Evolutionary conservation across 1,140 invertebrate genomes (phyloP).

Genomic region (Camponotus floridanus): DNA sequence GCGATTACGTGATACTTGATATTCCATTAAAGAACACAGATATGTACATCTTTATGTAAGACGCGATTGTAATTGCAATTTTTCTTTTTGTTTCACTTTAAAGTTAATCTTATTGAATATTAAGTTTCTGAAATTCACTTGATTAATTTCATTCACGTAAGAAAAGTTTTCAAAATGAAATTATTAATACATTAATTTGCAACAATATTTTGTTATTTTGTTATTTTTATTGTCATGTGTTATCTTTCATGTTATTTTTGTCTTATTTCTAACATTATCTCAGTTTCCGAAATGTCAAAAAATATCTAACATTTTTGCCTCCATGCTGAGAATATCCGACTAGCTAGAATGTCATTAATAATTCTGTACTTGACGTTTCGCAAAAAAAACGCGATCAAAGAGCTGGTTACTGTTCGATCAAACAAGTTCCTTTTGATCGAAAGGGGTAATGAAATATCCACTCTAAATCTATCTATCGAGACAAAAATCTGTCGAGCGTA

Average conservation of each 20-base stretch:
- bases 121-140: background rate
- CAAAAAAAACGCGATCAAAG: background rate
- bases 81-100: background rate
- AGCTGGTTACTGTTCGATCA: background rate
- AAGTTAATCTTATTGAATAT: background rate
- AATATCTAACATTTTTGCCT: background rate
- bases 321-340: background rate
- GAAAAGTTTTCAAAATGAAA: background rate
- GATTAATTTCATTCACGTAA: no score
- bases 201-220: background rate
- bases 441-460: conserved; percentile 48
- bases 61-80: background rate
- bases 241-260: no score
- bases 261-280: background rate
- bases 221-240: no score
- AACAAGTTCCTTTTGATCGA: background rate
- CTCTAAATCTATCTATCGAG: conserved; percentile 16
- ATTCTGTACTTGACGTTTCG: background rate
- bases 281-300: background rate
- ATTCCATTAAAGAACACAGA: conserved; percentile 44
- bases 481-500: background rate
- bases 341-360: background rate
- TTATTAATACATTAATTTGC: background rate
- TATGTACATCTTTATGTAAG: conserved; percentile 22
- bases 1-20: conserved; percentile 53